phyloP scores from a whole-genome alignment of 2,113 vertebrate genomes.

The Stictonetta naevosa region DNA sequence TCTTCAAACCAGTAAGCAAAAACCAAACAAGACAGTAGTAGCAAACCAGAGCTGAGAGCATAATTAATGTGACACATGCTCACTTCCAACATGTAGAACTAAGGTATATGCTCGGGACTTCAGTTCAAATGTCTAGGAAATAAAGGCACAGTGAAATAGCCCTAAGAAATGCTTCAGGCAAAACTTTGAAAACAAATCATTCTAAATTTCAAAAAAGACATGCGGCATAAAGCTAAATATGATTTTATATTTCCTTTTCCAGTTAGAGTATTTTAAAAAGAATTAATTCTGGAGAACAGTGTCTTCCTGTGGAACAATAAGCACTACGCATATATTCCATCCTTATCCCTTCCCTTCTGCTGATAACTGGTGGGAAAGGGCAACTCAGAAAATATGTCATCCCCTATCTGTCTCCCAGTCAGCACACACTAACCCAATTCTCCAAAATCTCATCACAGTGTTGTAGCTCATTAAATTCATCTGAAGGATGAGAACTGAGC shows the following conservation, averaged over 20 bases:
- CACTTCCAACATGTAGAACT: neutral
- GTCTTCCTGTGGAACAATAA: conserved; percentile 32
- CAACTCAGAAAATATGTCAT: conserved; percentile 60
- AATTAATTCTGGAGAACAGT: neutral
- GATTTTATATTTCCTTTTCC: neutral
- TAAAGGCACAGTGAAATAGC: neutral
- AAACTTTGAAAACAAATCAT: neutral
- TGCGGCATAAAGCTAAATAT: neutral
- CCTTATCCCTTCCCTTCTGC: conserved; percentile 16
- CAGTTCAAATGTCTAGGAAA: neutral
- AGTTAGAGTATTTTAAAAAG: neutral
- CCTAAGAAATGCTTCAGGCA: neutral
- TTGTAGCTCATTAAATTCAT: conserved; percentile 70
- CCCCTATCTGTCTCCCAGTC: conserved; percentile 57
- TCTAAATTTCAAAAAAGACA: neutral
- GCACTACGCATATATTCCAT: neutral
- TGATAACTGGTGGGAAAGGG: conserved; percentile 73
- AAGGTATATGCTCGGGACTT: neutral
- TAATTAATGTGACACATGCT: conserved; percentile 46
- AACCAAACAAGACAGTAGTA: neutral
- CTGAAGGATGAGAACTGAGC: conserved; percentile 64
- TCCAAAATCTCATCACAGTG: conserved; percentile 41
- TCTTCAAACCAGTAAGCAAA: conserved; percentile 22
- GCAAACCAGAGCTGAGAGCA: neutral
- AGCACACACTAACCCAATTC: conserved; percentile 64